A percentile compares a stretch with the other conserved stretches of the same genome.
Evolutionary conservation across 2,113 vertebrate genomes (phyloP).

Genomic region (Salvelinus sp.): DNA sequence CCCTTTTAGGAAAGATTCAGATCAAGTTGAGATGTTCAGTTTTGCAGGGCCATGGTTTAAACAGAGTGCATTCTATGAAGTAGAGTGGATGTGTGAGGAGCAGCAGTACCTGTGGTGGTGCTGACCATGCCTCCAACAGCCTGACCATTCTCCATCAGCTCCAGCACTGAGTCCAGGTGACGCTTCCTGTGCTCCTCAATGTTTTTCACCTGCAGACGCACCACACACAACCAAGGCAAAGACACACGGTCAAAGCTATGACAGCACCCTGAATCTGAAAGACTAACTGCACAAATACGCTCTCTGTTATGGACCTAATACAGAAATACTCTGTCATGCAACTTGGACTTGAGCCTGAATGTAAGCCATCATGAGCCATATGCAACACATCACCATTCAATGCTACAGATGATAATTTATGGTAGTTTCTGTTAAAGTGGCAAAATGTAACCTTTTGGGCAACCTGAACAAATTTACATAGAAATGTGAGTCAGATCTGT

Average conservation of each 20-base stretch:
- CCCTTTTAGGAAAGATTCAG: too few species aligned
- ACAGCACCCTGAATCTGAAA: neutral
- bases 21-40: too few species aligned
- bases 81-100: neutral
- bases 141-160: constrained; percentile 97
- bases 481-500: too few species aligned
- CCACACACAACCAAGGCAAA: constrained; percentile 1
- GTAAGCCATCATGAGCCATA: neutral
- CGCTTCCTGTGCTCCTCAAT: constrained; percentile 94
- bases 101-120: constrained; percentile 89
- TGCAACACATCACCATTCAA: neutral
- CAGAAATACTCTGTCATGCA: too few species aligned
- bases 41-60: neutral
- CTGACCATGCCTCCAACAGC: constrained; percentile 98
- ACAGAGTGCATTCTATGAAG: too few species aligned
- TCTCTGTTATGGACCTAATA: neutral
- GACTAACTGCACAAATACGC: neutral
- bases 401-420: neutral
- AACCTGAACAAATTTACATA: too few species aligned
- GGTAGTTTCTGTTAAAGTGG: too few species aligned
- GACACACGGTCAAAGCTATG: neutral
- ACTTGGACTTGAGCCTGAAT: neutral
- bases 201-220: constrained; percentile 86
- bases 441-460: too few species aligned
- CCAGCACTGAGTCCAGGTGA: constrained; percentile 91